These are phyloP conservation scores for Heliconius ismenius DNA, from an alignment of 2,888 invertebrate species.

Conservation along the genomic window DNA sequence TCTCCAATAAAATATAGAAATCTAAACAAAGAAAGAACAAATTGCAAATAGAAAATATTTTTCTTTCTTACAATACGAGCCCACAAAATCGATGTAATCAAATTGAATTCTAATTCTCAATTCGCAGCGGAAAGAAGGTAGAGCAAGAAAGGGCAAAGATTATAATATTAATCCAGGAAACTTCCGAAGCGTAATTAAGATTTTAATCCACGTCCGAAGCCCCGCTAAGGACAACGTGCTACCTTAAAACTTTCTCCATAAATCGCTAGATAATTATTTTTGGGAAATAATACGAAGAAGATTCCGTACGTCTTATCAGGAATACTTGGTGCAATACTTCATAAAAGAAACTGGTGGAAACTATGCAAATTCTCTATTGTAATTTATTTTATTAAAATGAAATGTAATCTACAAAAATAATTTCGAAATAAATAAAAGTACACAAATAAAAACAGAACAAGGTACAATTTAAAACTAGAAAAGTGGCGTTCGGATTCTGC, in stretches of 20 bases:
- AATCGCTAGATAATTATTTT: slow-evolving; percentile 68
- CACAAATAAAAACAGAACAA: neutral
- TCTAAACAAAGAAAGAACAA: neutral
- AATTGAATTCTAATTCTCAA: slow-evolving; percentile 50
- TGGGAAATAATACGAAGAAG: slow-evolving; percentile 44
- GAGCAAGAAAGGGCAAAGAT: slow-evolving; percentile 56
- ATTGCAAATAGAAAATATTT: neutral
- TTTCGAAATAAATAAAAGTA: neutral
- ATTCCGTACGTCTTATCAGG: slow-evolving; percentile 23
- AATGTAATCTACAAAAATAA: neutral
- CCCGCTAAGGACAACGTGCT: slow-evolving; percentile 62
- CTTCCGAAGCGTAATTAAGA: slow-evolving; percentile 71
- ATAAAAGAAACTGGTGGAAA: neutral
- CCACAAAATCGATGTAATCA: slow-evolving; percentile 43
- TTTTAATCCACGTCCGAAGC: slow-evolving; percentile 68
- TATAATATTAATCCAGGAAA: slow-evolving; percentile 71
- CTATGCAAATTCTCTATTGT: neutral
- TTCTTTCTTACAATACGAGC: slow-evolving; percentile 12
- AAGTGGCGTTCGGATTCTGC: neutral
- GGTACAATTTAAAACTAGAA: neutral
- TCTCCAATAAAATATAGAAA: neutral
- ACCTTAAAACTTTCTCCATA: slow-evolving; percentile 69
- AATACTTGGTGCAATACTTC: neutral
- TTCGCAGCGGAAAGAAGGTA: slow-evolving; percentile 53
- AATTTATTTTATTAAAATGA: neutral